Evolutionary conservation across 2,888 invertebrate species (phyloP).

Genomic region (Lutraria lutraria): DNA sequence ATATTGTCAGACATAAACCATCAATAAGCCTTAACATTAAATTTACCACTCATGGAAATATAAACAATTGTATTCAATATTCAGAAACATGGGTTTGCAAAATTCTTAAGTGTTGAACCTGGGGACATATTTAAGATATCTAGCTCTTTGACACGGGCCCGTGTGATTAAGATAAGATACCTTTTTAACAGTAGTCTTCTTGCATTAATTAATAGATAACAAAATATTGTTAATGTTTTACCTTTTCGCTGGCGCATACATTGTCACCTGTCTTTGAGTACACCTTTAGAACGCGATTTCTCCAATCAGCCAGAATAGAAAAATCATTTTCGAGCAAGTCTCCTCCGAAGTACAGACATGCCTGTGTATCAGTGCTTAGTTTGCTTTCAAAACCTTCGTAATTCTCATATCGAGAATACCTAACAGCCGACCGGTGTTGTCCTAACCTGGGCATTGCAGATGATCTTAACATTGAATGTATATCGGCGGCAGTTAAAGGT

Average conservation of each 20-base stretch:
- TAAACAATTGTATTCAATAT: too few relatives aligned
- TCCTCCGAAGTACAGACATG: conserved; percentile 35
- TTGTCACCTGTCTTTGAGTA: conserved; percentile 16
- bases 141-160: too few relatives aligned
- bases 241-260: conserved; percentile 27
- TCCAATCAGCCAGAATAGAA: conserved; percentile 39
- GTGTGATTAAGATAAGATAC: too few relatives aligned
- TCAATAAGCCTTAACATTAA: too few relatives aligned
- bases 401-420: neutral
- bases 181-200: too few relatives aligned
- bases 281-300: conserved; percentile 37
- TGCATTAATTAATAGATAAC: too few relatives aligned
- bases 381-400: conserved; percentile 25
- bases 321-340: conserved; percentile 5
- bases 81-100: too few relatives aligned
- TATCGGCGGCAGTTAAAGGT: neutral
- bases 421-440: conserved; percentile 24
- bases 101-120: too few relatives aligned
- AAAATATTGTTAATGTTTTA: too few relatives aligned
- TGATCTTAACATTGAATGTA: neutral
- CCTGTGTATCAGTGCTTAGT: neutral
- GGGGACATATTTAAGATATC: too few relatives aligned
- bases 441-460: conserved; percentile 7
- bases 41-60: too few relatives aligned
- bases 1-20: too few relatives aligned